Evolutionary conservation across 92 coral and sea anemone genomes (phyloP).

Genomic region (Isaurus tuberculatus): DNA sequence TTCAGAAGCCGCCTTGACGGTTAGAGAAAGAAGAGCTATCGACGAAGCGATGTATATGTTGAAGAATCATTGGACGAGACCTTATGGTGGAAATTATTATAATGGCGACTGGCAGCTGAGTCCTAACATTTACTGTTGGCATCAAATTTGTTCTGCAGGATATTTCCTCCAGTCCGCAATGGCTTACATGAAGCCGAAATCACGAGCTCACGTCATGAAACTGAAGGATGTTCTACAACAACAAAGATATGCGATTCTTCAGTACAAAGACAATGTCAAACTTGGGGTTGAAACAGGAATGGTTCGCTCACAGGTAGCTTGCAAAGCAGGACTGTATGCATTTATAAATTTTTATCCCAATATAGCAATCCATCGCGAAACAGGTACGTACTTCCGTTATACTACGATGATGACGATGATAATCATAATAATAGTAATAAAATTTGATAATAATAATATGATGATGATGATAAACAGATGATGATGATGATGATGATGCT

Average conservation of each 20-base stretch:
- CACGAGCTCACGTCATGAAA: conserved; percentile 47
- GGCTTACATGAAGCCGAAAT: conserved; percentile 38
- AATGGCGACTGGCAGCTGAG: conserved; percentile 90
- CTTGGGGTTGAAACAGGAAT: conserved; percentile 84
- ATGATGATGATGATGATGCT: too few relatives aligned
- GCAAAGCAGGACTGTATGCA: conserved; percentile 74
- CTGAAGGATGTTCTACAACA: conserved; percentile 48
- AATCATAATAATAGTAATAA: too few relatives aligned
- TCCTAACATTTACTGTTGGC: conserved; percentile 84
- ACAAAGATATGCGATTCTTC: conserved; percentile 61
- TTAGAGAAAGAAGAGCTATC: conserved; percentile 68
- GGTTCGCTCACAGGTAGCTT: conserved; percentile 82
- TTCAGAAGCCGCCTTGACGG: conserved; percentile 47
- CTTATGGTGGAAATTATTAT: conserved; percentile 78
- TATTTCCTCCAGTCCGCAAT: neutral
- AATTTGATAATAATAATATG: too few relatives aligned
- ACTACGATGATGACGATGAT: too few relatives aligned
- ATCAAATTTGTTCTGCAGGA: conserved; percentile 54
- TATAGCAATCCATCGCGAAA: conserved; percentile 42
- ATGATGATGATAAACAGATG: too few relatives aligned
- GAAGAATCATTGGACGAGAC: conserved; percentile 60
- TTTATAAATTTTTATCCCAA: conserved; percentile 49
- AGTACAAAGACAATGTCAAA: conserved; percentile 76
- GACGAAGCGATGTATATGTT: conserved; percentile 67
- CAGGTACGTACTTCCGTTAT: conserved; percentile 38